Evolutionary conservation across 2,113 vertebrate genomes (phyloP), one percentile per base, ranked within the genome.

Genomic region (Chaenocephalus aceratus): DNA sequence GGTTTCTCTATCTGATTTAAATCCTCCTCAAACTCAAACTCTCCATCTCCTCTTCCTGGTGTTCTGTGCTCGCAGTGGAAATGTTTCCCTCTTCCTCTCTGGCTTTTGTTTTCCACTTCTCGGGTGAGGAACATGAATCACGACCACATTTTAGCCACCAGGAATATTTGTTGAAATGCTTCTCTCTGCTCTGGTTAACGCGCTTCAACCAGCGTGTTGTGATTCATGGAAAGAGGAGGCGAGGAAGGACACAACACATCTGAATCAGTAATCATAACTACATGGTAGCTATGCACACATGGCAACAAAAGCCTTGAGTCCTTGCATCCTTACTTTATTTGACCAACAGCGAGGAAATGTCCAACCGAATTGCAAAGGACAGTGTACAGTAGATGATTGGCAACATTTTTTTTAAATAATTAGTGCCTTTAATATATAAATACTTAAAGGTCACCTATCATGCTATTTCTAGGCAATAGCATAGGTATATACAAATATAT

Each of bases 11-110:
- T 82, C 46, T 72, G 23, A 51, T 41, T 41, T 41, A 41, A 41
- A 84, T 77, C 66, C 68, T 36, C 71, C 66, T 21, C 56, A 71
- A 77, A 74, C 66, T 58, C 46, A 5, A 78, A 23, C 30, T 77
- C 56, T 53, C 74, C 52, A 57, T 41, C 36, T 41, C 36, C 7
- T 41, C 36, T 3, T 41, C 7, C 36, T 36, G 72, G 65, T 23
- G 45, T 82, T 10, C 83, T 74, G 79, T 80, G 82, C 54, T 2
- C 23, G 0, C 14, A 12, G 34, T 86, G 83, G 87, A 89, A 88
- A 86, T 1, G 56, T 23, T 72, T 62, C 34, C 23, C 54, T 7
- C 48, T 62, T 75, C 58, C 73, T 72, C 73, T 71, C 14, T 30
- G 10, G 26, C 49, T 61, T 74, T 82, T 72, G 63, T 83, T 76